Evolutionary conservation across 2,888 invertebrate genomes (phyloP).

Genomic region (Lottia scabra): DNA sequence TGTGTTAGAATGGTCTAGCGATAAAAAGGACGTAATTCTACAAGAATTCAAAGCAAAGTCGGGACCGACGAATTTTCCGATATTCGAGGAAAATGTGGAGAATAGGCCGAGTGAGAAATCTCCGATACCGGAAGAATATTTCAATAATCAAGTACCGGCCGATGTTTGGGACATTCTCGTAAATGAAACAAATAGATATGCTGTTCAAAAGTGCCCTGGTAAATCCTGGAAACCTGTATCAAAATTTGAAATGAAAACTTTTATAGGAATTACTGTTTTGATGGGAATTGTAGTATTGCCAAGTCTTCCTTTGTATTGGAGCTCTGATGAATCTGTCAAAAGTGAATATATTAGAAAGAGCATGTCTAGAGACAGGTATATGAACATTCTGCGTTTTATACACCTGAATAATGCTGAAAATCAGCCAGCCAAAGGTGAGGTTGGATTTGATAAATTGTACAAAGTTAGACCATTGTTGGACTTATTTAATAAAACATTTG

Average conservation of each 20-base stretch:
- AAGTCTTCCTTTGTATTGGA: slow-evolving; percentile 16
- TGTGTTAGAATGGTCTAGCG: too few relatives aligned
- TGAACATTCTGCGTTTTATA: slow-evolving; percentile 12
- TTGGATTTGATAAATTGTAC: slow-evolving; percentile 25
- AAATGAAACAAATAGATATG: too few relatives aligned
- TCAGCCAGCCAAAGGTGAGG: slow-evolving; percentile 9
- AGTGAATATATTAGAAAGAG: slow-evolving; percentile 14
- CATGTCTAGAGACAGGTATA: slow-evolving; percentile 21
- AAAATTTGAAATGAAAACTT: slow-evolving; percentile 16
- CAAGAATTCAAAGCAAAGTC: too few relatives aligned
- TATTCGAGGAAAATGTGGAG: too few relatives aligned
- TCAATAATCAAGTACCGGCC: too few relatives aligned
- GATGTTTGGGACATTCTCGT: too few relatives aligned
- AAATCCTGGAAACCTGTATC: neutral
- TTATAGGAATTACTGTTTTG: slow-evolving; percentile 17
- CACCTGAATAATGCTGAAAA: slow-evolving; percentile 16
- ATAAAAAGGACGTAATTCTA: too few relatives aligned
- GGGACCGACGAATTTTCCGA: too few relatives aligned
- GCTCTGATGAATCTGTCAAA: neutral
- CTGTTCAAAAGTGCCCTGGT: too few relatives aligned
- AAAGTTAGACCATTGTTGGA: slow-evolving; percentile 19
- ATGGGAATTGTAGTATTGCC: slow-evolving; percentile 10
- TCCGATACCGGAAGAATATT: too few relatives aligned
- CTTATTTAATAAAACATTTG: slow-evolving; percentile 1
- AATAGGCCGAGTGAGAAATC: too few relatives aligned